Evolutionary conservation across 2,888 invertebrate species (phyloP), one percentile per base, ranked within the genome.

Genomic region (Napeogenes sylphis): DNA sequence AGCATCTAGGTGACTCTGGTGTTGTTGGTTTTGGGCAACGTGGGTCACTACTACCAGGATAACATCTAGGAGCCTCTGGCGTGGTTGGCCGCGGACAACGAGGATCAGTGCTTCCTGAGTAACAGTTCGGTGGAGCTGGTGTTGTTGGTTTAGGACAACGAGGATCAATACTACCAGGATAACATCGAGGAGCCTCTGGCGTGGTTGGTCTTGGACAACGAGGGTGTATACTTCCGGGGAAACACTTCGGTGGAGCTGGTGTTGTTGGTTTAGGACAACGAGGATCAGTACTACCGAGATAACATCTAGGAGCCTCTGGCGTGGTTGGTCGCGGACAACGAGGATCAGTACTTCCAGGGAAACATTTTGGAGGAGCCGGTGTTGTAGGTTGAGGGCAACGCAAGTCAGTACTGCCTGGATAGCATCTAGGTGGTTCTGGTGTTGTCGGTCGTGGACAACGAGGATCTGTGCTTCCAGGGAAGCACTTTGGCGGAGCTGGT

Each of bases 41-140:
- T 0, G 73, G 78, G 70, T 75, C 85, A 69, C 66, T 65, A 14
- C 68, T 72, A 0, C 77, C 77, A 4, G 74, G 74, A 56, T 63
- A 75, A 4, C 70, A 68, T 33, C 63, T 68, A 13, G 70, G 70
- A 55, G 74, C 64, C 62, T 66, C 69, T 2, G 77, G 78, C 46
- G 86, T 71, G 63, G 75, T 67, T 66, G 84, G 75, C 76, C 83
- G 59, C 4, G 76, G 68, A 73, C 82, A 69, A 65, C 82, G 45
- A 58, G 80, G 77, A 62, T 86, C 84, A 2, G 65, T 70, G 3
- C 73, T 77, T 21, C 85, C 85, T 3, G 85, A 87, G 72, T 75
- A 84, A 61, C 74, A 75, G 0, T 51, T 70, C 4, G 58, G 58
- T 2, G 53, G 13, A 13, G 4, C 53, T 1, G 54, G 58, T 6